These are phyloP conservation scores for Trachelus iudaicus DNA, from an alignment of 2,888 invertebrate species.

Conservation along the genomic window DNA sequence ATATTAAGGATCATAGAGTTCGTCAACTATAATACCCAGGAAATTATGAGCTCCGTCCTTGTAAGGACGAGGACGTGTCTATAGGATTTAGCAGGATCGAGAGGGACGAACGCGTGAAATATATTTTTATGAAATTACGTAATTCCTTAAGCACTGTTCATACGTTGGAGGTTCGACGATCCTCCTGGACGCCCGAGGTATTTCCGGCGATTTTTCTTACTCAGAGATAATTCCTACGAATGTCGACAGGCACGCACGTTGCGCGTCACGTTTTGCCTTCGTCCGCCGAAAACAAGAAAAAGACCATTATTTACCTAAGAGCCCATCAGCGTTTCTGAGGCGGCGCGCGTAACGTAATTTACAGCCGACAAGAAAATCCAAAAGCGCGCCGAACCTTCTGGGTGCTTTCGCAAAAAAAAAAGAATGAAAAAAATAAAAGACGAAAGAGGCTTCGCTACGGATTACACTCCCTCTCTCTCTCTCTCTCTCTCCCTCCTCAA, in stretches of 20 bases:
- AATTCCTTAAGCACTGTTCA: neutral
- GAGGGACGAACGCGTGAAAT: neutral
- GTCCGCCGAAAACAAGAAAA: neutral
- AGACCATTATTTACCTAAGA: constrained; percentile 1
- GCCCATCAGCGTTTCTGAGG: neutral
- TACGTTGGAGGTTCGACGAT: neutral
- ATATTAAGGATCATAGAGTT: neutral
- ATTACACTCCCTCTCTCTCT: too few species aligned
- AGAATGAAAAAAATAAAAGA: neutral
- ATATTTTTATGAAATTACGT: neutral
- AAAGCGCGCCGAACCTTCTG: neutral
- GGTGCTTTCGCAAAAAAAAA: neutral
- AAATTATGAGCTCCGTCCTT: neutral
- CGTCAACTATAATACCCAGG: neutral
- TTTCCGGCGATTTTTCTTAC: neutral
- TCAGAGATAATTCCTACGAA: neutral
- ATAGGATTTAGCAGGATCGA: neutral
- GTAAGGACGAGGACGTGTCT: neutral
- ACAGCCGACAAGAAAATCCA: constrained; percentile 1
- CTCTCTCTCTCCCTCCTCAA: neutral
- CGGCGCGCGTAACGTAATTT: neutral
- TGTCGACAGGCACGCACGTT: neutral
- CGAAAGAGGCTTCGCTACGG: neutral
- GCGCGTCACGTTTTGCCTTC: neutral
- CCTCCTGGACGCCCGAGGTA: neutral